A percentile compares a stretch with the other conserved stretches of the same genome.
These are phyloP conservation scores for Nyctibius grandis DNA, from an alignment of 2,797 vertebrate genomes.

Conservation along the genomic window DNA sequence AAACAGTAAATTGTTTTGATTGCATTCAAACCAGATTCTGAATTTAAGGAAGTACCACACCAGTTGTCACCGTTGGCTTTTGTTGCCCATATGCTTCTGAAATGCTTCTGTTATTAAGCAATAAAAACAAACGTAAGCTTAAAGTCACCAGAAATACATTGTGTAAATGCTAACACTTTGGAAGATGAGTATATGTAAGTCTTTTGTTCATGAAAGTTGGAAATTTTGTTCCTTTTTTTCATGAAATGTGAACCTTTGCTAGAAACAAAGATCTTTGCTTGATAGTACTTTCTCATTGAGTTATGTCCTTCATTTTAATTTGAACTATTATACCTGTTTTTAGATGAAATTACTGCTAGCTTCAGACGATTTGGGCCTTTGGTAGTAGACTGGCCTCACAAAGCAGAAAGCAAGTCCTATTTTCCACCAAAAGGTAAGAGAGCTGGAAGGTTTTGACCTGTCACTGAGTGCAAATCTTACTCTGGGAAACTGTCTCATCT, in stretches of 20 bases:
- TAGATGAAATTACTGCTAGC: slow-evolving; percentile 98
- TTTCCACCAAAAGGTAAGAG: slow-evolving; percentile 96
- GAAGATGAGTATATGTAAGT: neutral
- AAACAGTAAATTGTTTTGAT: neutral
- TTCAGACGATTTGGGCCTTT: slow-evolving; percentile 96
- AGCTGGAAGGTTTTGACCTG: neutral
- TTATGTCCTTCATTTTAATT: slow-evolving; percentile 6
- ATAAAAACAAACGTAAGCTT: neutral
- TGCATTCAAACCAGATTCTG: neutral
- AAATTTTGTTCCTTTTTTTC: neutral
- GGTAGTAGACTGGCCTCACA: slow-evolving; percentile 99
- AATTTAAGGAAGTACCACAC: neutral
- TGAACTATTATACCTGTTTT: neutral
- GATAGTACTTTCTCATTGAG: neutral
- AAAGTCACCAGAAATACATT: neutral
- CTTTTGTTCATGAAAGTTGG: neutral
- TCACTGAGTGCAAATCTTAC: neutral
- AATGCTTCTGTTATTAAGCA: neutral
- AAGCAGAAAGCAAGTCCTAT: slow-evolving; percentile 99
- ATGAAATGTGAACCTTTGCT: neutral
- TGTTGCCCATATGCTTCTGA: neutral
- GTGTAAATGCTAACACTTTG: neutral
- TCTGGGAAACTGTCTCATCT: neutral
- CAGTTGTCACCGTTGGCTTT: neutral
- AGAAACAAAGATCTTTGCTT: neutral